Evolutionary conservation across 2,888 invertebrate species (phyloP).

Genomic region (Eristalis tenax): DNA sequence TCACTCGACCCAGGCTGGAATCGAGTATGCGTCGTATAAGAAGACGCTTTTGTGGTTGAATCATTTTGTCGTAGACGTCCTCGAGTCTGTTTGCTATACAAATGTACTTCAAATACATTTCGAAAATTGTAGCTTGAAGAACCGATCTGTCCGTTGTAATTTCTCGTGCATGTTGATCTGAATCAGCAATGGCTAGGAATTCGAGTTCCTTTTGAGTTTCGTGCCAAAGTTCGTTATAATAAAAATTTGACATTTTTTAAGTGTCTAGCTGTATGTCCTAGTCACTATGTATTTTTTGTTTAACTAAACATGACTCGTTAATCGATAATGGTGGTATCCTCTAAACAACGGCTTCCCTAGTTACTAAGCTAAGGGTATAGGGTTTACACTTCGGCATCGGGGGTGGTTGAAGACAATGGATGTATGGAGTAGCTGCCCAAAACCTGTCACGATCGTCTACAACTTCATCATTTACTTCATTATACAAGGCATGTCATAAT

Average conservation of each 20-base stretch:
- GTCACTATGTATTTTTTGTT: background rate
- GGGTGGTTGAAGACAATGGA: too few relatives aligned
- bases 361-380: background rate
- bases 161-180: constrained; percentile 85
- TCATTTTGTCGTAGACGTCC: constrained; percentile 92
- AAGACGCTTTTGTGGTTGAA: constrained; percentile 95
- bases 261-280: too few relatives aligned
- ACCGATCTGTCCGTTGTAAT: constrained; percentile 81
- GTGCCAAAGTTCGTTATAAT: constrained; percentile 87
- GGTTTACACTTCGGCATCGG: too few relatives aligned
- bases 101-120: constrained; percentile 91
- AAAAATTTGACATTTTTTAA: constrained; percentile 88
- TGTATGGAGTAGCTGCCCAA: too few relatives aligned
- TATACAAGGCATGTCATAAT: too few relatives aligned
- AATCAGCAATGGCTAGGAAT: constrained; percentile 78
- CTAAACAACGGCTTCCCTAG: background rate
- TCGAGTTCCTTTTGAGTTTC: constrained; percentile 83
- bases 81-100: constrained; percentile 88
- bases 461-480: too few relatives aligned
- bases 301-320: background rate
- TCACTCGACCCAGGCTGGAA: constrained; percentile 89
- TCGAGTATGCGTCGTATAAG: constrained; percentile 88
- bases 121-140: constrained; percentile 84
- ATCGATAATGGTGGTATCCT: background rate
- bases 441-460: too few relatives aligned